Conservation (phyloP, 2,888 invertebrate species). For the Cremastinae sp. region DNA sequence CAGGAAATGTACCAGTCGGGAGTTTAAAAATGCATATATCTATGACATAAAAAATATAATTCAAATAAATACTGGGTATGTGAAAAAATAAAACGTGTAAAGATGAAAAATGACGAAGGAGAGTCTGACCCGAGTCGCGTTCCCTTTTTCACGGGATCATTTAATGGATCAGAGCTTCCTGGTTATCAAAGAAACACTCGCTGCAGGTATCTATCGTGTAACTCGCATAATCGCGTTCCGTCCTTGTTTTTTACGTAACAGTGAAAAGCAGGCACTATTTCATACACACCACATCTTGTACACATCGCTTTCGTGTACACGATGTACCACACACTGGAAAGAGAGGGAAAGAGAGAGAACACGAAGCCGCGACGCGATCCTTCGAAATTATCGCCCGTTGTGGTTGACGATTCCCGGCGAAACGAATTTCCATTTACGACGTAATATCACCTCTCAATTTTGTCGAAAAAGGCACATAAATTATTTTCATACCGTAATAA, state of each 20-base stretch:
- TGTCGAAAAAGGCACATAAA: background rate
- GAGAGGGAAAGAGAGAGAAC: constrained; percentile 4
- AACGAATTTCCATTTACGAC: constrained; percentile 26
- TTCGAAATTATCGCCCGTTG: constrained; percentile 19
- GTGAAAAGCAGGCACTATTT: constrained; percentile 62
- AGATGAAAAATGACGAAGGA: constrained; percentile 20
- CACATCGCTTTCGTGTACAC: constrained; percentile 1
- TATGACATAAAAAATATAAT: background rate
- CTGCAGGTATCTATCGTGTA: constrained; percentile 36
- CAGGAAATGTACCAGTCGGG: too few species aligned
- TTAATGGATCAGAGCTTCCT: constrained; percentile 51
- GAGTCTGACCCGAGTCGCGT: constrained; percentile 28
- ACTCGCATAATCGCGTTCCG: constrained; percentile 48
- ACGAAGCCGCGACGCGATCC: constrained; percentile 4
- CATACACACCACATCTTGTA: constrained; percentile 10
- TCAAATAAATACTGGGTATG: background rate
- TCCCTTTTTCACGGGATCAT: constrained; percentile 19
- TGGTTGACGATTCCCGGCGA: constrained; percentile 12
- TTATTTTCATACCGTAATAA: constrained; percentile 35
- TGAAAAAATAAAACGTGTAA: background rate
- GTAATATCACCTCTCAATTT: constrained; percentile 9
- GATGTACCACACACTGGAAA: constrained; percentile 6
- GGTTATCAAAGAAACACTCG: constrained; percentile 53
- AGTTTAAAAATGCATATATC: too few species aligned
- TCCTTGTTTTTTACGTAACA: constrained; percentile 65